Evolutionary conservation across 2,797 vertebrate species (phyloP).

Genomic region (Salarias fasciatus): DNA sequence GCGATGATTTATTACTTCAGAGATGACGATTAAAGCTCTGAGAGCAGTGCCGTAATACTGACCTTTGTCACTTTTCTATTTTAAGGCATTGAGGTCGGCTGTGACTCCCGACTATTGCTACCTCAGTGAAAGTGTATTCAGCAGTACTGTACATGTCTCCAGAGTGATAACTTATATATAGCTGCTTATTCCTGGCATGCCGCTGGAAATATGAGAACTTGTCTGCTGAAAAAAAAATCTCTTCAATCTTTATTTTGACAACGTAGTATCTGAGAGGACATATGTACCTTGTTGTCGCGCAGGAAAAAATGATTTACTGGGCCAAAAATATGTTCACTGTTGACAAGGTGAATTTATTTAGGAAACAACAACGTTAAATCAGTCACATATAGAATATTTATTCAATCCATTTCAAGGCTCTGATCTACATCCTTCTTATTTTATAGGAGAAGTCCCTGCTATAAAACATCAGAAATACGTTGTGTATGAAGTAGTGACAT

Average conservation of each 20-base stretch:
- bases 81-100: neutral
- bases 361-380: neutral
- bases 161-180: neutral
- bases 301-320: neutral
- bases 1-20: neutral
- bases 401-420: too few species aligned
- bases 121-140: neutral
- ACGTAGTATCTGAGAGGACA: neutral
- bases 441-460: neutral
- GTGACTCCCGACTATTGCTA: neutral
- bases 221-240: neutral
- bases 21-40: neutral
- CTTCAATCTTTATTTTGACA: neutral
- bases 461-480: neutral
- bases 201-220: neutral
- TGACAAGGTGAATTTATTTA: neutral
- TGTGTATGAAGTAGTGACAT: neutral
- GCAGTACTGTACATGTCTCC: neutral
- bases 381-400: too few species aligned
- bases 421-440: neutral
- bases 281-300: neutral
- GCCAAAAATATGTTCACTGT: neutral
- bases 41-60: too few species aligned
- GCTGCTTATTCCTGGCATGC: neutral
- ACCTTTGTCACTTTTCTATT: too few species aligned